Conservation (phyloP, 2,888 invertebrate species). For the Frankliniella intonsa region DNA sequence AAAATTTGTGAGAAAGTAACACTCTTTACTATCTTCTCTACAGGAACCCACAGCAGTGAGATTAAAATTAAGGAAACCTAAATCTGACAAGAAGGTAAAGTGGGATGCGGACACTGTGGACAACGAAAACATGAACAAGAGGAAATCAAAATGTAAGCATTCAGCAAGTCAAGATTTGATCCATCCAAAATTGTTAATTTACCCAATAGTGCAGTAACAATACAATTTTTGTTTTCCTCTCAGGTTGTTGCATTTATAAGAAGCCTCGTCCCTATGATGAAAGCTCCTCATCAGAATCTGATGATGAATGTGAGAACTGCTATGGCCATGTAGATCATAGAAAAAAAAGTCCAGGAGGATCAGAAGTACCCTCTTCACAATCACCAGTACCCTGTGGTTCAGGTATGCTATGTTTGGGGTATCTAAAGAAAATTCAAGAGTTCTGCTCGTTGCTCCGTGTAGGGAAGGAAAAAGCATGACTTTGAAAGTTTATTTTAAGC, state of each 20-base stretch:
- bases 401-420: not conserved
- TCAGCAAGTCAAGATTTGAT: not conserved
- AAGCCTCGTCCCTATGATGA: constrained; percentile 85
- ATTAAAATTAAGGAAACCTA: constrained; percentile 64
- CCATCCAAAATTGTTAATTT: not conserved
- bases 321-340: constrained; percentile 72
- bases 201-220: not conserved
- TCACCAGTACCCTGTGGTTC: constrained; percentile 13
- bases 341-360: constrained; percentile 41
- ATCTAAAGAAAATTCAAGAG: not conserved
- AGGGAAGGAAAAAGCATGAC: not conserved
- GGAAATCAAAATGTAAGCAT: constrained; percentile 89
- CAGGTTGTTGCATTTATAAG: constrained; percentile 91
- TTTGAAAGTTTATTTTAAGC: not conserved
- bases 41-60: constrained; percentile 57
- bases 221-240: constrained; percentile 35
- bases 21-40: not conserved
- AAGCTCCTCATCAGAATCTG: constrained; percentile 70
- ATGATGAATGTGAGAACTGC: constrained; percentile 84
- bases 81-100: constrained; percentile 71
- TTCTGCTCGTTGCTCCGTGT: too few relatives aligned
- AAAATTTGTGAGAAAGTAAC: not conserved
- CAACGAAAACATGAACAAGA: constrained; percentile 91
- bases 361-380: not conserved
- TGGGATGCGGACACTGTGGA: constrained; percentile 91